Base-by-base conservation (phyloP, 2,888 invertebrate genomes). In the Eilema griseolum region DNA sequence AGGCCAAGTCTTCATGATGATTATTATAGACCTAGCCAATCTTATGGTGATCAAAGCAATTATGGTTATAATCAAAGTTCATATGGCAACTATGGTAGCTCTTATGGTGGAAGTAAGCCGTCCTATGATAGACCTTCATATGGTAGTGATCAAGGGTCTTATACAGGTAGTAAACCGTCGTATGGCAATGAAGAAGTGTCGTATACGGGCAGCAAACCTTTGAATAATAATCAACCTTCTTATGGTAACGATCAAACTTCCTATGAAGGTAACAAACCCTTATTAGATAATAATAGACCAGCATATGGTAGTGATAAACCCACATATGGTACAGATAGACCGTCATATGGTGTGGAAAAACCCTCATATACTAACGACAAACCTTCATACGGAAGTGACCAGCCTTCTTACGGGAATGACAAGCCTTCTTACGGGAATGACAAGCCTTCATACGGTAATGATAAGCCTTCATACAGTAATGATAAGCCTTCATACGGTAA, bases 211-310 rank as follows among this genome's bases (percentile, higher is more conserved):
- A 52, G 52, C 10, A n/a, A 46, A 26, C 60, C 66, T 1, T 8
- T 46, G 26, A 28, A 33, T 23, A 33, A 78, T 31, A 79, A 79
- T 1, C 70, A 71, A 67, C 80, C 73, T 5, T 74, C 71, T 23
- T 77, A 77, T 59, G 70, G 66, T 3, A 61, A 66, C 14, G 67
- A 73, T 12, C 63, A 67, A 41, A 67, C 74, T 24, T 61, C 73
- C 2, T 79, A 80, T 62, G 76, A 71, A 26, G 74, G 67, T n/a
- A 76, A 73, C 20, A 81, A 70, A 70, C 79, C 74, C 23, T 69
- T 71, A n/a, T 78, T 33, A 26, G 66, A 80, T 72, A 72, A 74
- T 0, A 69, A 78, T 66, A 78, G 66, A 26, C 73, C 74, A 24
- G 78, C 52, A 37, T 61, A 62, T 24, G 46, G 81, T 62, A 74